Base-by-base conservation (phyloP, 2,888 invertebrate species). In the Cyrtodaria siliqua region DNA sequence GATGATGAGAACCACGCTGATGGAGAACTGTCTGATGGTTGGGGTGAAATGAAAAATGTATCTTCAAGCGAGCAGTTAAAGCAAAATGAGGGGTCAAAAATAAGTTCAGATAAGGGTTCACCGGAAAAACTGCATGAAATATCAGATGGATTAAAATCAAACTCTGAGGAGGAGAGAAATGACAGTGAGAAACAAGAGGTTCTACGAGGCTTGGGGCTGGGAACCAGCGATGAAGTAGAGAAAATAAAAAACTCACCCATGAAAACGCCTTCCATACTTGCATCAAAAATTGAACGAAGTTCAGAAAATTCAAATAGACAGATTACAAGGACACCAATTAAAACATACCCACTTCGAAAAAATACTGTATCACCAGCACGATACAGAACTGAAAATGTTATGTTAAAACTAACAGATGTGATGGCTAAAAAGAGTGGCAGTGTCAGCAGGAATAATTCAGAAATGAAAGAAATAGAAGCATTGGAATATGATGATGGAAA, bases 291-390 rank as follows among this genome's bases (percentile, higher is more conserved):
- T 38, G 53, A 44, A 4, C 26, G 44, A 24, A 60, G 26, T n/a
- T 26, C 9, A 8, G 29, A 29, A 26, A 23, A 20, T 9, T 59
- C 33, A 16, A 60, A 24, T 23, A 69, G 55, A 23, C 33, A 27
- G 14, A 26, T 27, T 8, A 38, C 14, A 18, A 26, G 14, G 33
- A 44, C 68, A 8, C 77, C 78, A 4, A 24, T 84, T 9, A 87
- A 86, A 55, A 73, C 78, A 16, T 86, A 88, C 57, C 86, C 87
- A 24, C 62, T 87, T 2, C 59, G 87, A 47, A 70, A 73, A 8
- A 64, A 66, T n/a, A 72, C 44, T 16, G 14, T 50, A 16, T 71
- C 71, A 18, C 55, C 55, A 53, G 53, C 23, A 1, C 52, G 56
- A 33, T 55, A 52, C n/a, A 69, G 44, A 44, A 33, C 12, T 33